Evolutionary conservation across 1,140 invertebrate genomes (phyloP), one percentile per base, ranked within the genome.

Genomic region (Phymorhynchus buccinoides): DNA sequence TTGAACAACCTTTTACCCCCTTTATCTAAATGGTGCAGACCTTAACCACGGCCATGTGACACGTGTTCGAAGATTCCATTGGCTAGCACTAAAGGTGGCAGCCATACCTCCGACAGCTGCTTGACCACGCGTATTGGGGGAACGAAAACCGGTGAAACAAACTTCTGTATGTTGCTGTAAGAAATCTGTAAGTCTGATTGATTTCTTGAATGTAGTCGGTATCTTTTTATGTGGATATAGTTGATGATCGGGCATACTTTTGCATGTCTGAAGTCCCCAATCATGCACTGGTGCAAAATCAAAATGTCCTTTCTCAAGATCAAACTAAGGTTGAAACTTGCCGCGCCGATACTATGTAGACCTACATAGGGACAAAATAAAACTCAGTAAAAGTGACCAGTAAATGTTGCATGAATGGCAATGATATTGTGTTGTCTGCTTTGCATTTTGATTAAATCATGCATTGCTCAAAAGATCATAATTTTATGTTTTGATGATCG

Each of bases 71-170:
- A 22, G 48, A 71, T 73, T 83, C 44, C 62, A 83, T 83, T 83
- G 81, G 81, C 42, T 83, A 16, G 42, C 4, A 30, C 56, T 18
- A 37, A 83, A 83, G 41, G 41, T 62, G n/a, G 81, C 66, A 30
- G 81, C 81, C 80, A 68, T 83, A 83, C 81, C 80, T 83, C 62
- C 81, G n/a, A n/a, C 62, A 66, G 52, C 81, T 71, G 62, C 39
- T 83, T 73, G 81, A 83, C 62, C 81, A 83, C 81, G 81, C 81
- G 27, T 83, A 68, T 44, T 41, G 62, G 81, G 80, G 81, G 81
- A 56, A 83, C 39, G 39, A 83, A 82, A 83, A 44, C 39, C n/a
- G 14, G 44, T 42, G n/a, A 42, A 62, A 22, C 48, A 6, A 56
- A 66, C 32, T 18, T 66, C n/a, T 52, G 62, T 16, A 80, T 80